Evolutionary conservation across 2,797 vertebrate genomes (phyloP).

Genomic region (Bufotes viridis): DNA sequence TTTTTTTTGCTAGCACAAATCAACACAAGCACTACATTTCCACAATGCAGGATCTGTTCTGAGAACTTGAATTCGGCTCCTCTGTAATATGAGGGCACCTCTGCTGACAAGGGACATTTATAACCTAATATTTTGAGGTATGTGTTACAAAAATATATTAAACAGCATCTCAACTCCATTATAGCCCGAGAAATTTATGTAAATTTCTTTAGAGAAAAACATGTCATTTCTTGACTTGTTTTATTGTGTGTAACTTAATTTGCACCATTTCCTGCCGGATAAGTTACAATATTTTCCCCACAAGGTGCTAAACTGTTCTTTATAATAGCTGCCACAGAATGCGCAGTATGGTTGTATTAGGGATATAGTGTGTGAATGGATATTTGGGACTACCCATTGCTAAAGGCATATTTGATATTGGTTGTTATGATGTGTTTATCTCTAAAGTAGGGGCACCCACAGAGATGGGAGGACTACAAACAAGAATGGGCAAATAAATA

Average conservation of each 20-base stretch:
- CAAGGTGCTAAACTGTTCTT: slow-evolving; percentile 57
- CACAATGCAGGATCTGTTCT: slow-evolving; percentile 13
- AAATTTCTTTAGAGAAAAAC: slow-evolving; percentile 37
- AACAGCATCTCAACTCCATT: slow-evolving; percentile 37
- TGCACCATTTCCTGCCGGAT: slow-evolving; percentile 39
- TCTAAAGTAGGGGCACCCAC: slow-evolving; percentile 33
- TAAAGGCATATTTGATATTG: slow-evolving; percentile 44
- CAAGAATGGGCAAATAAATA: slow-evolving; percentile 48
- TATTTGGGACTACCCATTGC: slow-evolving; percentile 48
- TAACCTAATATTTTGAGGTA: slow-evolving; percentile 17
- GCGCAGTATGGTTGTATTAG: slow-evolving; percentile 34
- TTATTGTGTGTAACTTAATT: slow-evolving; percentile 55
- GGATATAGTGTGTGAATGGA: slow-evolving; percentile 47
- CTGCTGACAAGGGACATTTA: slow-evolving; percentile 35
- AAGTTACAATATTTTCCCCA: slow-evolving; percentile 33
- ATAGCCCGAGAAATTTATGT: slow-evolving; percentile 24
- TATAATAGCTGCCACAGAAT: slow-evolving; percentile 45
- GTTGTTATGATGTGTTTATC: slow-evolving; percentile 48
- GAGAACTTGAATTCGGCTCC: slow-evolving; percentile 15
- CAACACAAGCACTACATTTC: slow-evolving; percentile 36
- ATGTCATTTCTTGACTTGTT: slow-evolving; percentile 56
- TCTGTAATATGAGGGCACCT: slow-evolving; percentile 5
- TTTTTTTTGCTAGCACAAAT: slow-evolving; percentile 31
- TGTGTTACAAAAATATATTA: slow-evolving; percentile 35
- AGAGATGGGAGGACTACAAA: slow-evolving; percentile 39